Percentiles rank a stretch among this genome's conserved stretches.
phyloP scores from a whole-genome alignment of 2,113 vertebrate species.

The Pelusios castaneus region DNA sequence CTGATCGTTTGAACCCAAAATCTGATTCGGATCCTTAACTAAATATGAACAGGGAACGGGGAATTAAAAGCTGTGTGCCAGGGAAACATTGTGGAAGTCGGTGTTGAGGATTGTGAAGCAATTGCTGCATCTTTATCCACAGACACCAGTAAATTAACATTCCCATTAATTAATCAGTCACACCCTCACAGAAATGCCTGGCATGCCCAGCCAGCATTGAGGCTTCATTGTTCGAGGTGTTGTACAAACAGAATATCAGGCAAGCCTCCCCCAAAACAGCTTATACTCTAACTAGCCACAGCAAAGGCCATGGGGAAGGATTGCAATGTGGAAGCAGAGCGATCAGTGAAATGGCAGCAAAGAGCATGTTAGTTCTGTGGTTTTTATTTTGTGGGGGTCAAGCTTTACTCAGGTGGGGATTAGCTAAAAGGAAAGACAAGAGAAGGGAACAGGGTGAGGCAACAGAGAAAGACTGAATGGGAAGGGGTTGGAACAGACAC shows the following conservation, averaged over 20 bases:
- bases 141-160: neutral
- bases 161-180: neutral
- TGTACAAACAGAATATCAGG: neutral
- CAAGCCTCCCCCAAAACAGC: neutral
- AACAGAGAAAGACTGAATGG: neutral
- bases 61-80: neutral
- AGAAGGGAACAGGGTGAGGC: neutral
- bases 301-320: neutral
- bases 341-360: neutral
- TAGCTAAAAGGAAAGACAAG: neutral
- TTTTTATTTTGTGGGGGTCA: neutral
- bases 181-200: neutral
- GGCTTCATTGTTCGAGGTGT: neutral
- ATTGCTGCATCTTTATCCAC: neutral
- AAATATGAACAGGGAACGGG: neutral
- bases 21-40: neutral
- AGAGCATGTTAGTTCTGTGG: neutral
- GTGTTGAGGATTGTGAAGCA: neutral
- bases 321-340: neutral
- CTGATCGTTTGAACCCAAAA: neutral
- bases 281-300: neutral
- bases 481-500: neutral
- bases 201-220: neutral
- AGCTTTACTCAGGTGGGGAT: neutral
- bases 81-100: neutral